Evolutionary conservation across 2,113 vertebrate genomes (phyloP).

Genomic region (Blennius ocellaris): DNA sequence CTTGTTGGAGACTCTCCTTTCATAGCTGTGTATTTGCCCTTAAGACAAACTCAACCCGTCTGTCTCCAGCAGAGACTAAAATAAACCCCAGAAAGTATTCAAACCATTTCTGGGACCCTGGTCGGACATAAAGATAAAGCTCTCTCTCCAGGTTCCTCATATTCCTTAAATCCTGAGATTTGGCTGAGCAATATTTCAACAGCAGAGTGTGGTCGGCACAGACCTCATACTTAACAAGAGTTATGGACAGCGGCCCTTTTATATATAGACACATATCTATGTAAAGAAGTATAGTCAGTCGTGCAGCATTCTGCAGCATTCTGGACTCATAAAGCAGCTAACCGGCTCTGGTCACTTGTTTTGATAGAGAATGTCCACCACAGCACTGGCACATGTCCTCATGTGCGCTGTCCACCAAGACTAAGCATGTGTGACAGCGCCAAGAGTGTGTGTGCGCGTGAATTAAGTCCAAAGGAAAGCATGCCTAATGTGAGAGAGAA

Average conservation of each 20-base stretch:
- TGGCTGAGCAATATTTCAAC: conserved; percentile 50
- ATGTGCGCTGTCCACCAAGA: conserved; percentile 66
- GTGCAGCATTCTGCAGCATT: conserved; percentile 39
- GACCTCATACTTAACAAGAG: conserved; percentile 52
- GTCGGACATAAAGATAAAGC: conserved; percentile 43
- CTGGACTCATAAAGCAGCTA: conserved; percentile 45
- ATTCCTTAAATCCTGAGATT: conserved; percentile 49
- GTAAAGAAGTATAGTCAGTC: conserved; percentile 35
- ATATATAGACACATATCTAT: neutral
- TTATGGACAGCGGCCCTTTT: conserved; percentile 57
- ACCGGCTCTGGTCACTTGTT: conserved; percentile 55
- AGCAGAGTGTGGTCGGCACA: conserved; percentile 43
- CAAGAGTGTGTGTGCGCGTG: conserved; percentile 49
- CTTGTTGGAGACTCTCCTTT: conserved; percentile 22
- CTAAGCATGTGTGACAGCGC: conserved; percentile 70
- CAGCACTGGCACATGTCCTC: conserved; percentile 56
- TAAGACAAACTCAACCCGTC: conserved; percentile 29
- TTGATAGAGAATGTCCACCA: conserved; percentile 65
- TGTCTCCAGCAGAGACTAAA: conserved; percentile 38
- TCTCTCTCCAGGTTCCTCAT: conserved; percentile 15
- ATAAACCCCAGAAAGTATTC: conserved; percentile 35
- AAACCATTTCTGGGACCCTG: conserved; percentile 36
- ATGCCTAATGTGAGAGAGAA: conserved; percentile 73
- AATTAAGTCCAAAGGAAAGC: conserved; percentile 51
- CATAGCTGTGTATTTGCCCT: conserved; percentile 35